Percentiles rank a stretch among this genome's conserved stretches.
Evolutionary conservation across 1,140 invertebrate species (phyloP).

Genomic region (Scaptodrosophila lebanonensis): DNA sequence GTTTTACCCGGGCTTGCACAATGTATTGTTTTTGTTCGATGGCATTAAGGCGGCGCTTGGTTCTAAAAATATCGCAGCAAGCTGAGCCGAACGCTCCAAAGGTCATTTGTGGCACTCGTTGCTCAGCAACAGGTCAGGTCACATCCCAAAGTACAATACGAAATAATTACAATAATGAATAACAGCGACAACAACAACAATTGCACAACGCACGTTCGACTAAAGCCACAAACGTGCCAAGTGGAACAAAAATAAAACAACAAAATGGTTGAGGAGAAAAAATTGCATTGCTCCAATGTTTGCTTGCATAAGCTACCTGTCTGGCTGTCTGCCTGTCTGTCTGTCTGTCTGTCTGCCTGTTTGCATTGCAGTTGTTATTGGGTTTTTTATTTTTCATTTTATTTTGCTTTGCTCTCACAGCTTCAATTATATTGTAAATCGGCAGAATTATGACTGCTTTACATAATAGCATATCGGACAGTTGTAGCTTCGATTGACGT

Average conservation of each 20-base stretch:
- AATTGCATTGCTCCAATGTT: slow-evolving; percentile 1
- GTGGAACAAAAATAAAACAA: slow-evolving; percentile 5
- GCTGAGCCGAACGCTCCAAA: no score
- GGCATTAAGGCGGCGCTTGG: neutral
- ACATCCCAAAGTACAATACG: slow-evolving; percentile 16
- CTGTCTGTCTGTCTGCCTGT: no score
- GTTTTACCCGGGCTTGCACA: neutral
- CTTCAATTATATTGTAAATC: no score
- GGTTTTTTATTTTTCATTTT: no score
- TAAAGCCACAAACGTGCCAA: slow-evolving; percentile 53
- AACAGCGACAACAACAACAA: slow-evolving; percentile 20
- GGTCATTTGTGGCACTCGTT: slow-evolving; percentile 44
- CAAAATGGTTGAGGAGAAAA: slow-evolving; percentile 9
- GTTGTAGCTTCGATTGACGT: no score
- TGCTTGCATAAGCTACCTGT: slow-evolving; percentile 29
- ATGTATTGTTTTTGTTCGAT: neutral
- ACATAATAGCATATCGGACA: no score
- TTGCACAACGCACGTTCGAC: slow-evolving; percentile 23
- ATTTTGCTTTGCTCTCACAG: no score
- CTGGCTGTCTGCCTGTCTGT: no score
- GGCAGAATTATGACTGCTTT: no score
- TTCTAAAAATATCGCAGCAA: neutral
- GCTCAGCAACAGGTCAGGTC: slow-evolving; percentile 47
- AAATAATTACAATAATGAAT: slow-evolving; percentile 6
- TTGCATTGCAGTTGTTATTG: no score